A percentile compares a stretch with the other conserved stretches of the same genome.
Evolutionary conservation across 2,797 vertebrate species (phyloP).

Genomic region (Acanthurus tractus): DNA sequence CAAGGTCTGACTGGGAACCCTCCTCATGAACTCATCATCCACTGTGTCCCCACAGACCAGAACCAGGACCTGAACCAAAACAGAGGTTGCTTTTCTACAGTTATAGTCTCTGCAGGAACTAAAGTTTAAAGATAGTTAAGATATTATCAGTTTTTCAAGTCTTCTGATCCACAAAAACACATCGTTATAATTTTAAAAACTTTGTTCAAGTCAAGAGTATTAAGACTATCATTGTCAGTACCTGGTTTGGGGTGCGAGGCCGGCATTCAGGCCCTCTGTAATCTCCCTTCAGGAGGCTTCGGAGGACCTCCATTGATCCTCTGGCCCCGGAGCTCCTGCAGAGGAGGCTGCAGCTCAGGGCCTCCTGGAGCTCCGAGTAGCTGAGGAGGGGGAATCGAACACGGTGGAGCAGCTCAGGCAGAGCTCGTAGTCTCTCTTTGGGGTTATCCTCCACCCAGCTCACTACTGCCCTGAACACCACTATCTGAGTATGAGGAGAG

Average conservation of each 20-base stretch:
- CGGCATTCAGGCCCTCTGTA: conserved; percentile 28
- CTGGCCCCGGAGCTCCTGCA: background rate
- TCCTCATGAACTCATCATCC: conserved; percentile 76
- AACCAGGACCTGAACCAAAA: conserved; percentile 50
- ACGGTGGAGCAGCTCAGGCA: conserved; percentile 21
- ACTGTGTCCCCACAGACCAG: conserved; percentile 87
- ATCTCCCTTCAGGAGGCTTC: conserved; percentile 20
- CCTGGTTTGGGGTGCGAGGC: conserved; percentile 32
- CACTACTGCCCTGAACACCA: conserved; percentile 35
- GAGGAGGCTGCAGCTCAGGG: conserved; percentile 29
- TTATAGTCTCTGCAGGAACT: too few relatives aligned
- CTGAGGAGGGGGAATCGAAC: conserved; percentile 41
- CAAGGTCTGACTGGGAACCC: conserved; percentile 81
- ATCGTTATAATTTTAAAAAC: too few relatives aligned
- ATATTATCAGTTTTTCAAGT: too few relatives aligned
- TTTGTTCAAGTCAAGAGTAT: too few relatives aligned
- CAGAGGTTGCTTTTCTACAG: background rate
- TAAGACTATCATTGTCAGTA: background rate
- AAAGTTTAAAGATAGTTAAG: too few relatives aligned
- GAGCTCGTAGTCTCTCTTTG: conserved; percentile 25
- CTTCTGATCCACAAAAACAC: too few relatives aligned
- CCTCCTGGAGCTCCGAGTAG: conserved; percentile 36
- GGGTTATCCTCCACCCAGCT: conserved; percentile 45
- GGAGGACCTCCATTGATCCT: background rate
- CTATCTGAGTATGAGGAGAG: conserved; percentile 15